Percentiles rank a stretch among this genome's conserved stretches.
Conservation (phyloP, 2,113 vertebrate species). For the Oxygymnocypris stewartii region DNA sequence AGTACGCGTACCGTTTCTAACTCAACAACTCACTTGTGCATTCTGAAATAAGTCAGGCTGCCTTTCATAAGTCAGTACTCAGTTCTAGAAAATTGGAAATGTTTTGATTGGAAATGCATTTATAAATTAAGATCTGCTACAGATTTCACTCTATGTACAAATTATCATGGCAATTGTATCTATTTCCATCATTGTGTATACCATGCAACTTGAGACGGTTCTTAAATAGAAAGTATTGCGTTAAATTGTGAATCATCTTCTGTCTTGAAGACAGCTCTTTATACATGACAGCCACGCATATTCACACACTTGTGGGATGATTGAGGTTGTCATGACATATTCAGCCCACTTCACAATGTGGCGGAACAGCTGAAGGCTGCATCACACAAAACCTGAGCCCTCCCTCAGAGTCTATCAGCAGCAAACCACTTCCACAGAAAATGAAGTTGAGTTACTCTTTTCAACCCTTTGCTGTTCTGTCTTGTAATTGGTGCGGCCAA, state of each 20-base stretch:
- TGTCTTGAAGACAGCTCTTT: slow-evolving; percentile 19
- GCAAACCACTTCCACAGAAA: slow-evolving; percentile 29
- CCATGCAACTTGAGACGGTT: neutral
- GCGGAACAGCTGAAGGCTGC: slow-evolving; percentile 26
- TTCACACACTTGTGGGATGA: slow-evolving; percentile 64
- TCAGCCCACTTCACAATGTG: slow-evolving; percentile 24
- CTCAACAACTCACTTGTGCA: neutral
- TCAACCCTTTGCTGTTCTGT: neutral
- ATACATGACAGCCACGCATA: slow-evolving; percentile 52
- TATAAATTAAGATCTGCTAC: neutral
- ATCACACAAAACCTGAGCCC: slow-evolving; percentile 15
- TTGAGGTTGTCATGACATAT: slow-evolving; percentile 41
- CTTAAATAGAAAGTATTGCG: neutral
- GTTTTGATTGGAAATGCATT: too few species aligned
- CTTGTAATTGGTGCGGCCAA: neutral
- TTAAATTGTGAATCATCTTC: slow-evolving; percentile 1
- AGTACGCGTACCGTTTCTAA: too few species aligned
- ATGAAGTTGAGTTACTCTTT: slow-evolving; percentile 11
- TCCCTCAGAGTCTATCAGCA: neutral
- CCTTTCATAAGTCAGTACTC: neutral
- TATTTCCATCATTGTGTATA: neutral
- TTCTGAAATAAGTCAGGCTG: neutral
- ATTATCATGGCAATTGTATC: neutral
- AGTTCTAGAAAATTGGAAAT: neutral
- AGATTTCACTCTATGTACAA: neutral